Evolutionary conservation across 2,113 vertebrate genomes (phyloP), one percentile per base, ranked within the genome.

Genomic region (Mustela nigripes): DNA sequence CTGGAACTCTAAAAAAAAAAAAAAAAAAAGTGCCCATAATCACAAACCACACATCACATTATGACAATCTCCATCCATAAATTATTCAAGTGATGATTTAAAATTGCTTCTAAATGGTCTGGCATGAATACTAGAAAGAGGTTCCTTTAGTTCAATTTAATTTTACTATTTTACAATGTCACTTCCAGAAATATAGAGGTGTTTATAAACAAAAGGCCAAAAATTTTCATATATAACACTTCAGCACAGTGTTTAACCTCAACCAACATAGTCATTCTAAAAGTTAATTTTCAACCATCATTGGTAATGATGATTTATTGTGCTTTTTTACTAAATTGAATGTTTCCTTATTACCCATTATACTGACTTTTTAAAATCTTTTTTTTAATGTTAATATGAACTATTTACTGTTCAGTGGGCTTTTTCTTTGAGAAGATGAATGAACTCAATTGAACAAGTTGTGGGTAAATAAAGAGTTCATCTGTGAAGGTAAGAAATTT

Each of bases 1-100:
- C 21, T 93, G 28, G 11, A 95, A 97, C 21, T 2, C 15, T 96
- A 84, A 93, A 76, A 8, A 89, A 71, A 87, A 58, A 36, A 36
- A 36, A 36, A 36, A 58, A 58, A 90, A 93, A n/a, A 7, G 53
- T 93, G n/a, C 12, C 1, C 5, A 36, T 81, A 62, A 65, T 93
- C 50, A 81, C 21, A 93, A 89, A 91, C 36, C 19, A 56, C 39
- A 42, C 21, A 76, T 50, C 33, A 63, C 12, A 69, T 81, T 31
- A 76, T 87, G 50, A 36, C 11, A 89, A 62, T 91, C 42, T 36
- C 31, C 14, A 58, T 36, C 7, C 7, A 42, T 93, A 89, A 69
- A 85, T 91, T 76, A 84, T 65, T 85, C 76, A 96, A 58, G 50
- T 31, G 7, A 56, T 90, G 21, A 94, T 91, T 96, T 93, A 93